A percentile compares a stretch with the other conserved stretches of the same genome.
phyloP scores from a whole-genome alignment of 2,797 vertebrate species.

The Anabacerthia variegaticeps region DNA sequence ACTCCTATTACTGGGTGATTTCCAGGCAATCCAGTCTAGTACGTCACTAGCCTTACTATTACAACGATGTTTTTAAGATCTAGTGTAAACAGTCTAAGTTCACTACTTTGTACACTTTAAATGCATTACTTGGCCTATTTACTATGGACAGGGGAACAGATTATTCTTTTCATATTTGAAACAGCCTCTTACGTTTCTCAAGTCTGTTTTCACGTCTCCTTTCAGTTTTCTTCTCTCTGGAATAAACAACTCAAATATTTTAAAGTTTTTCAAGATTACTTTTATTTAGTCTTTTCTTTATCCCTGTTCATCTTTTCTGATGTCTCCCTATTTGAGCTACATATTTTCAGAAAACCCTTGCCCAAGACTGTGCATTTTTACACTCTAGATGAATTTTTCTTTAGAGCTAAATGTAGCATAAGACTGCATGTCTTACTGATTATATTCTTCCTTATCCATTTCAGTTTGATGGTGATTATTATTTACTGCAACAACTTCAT shows the following conservation, averaged over 20 bases:
- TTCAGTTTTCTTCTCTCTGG: not conserved
- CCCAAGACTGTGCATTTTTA: not conserved
- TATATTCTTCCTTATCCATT: not conserved
- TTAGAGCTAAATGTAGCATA: not conserved
- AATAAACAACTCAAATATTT: slow-evolving; percentile 26
- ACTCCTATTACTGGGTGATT: not conserved
- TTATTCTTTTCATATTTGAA: slow-evolving; percentile 19
- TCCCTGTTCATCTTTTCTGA: not conserved
- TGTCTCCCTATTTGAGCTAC: not conserved
- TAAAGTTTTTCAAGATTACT: not conserved
- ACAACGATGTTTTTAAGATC: slow-evolving; percentile 14
- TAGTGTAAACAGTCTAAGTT: slow-evolving; percentile 12
- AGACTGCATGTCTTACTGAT: not conserved
- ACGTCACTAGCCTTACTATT: slow-evolving; percentile 1
- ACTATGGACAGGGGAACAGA: not conserved
- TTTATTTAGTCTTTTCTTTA: not conserved
- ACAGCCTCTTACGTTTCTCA: not conserved
- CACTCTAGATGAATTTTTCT: not conserved
- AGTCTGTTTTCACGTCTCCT: not conserved
- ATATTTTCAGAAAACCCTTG: not conserved
- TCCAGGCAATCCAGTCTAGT: not conserved
- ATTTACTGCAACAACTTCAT: not conserved
- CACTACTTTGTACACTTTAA: not conserved
- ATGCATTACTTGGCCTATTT: not conserved
- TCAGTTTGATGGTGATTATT: not conserved